Evolutionary conservation across 35 echinoderm and acorn worm species (phyloP), one percentile per base, ranked within the genome.

Genomic region (Ophioderma brevispina): DNA sequence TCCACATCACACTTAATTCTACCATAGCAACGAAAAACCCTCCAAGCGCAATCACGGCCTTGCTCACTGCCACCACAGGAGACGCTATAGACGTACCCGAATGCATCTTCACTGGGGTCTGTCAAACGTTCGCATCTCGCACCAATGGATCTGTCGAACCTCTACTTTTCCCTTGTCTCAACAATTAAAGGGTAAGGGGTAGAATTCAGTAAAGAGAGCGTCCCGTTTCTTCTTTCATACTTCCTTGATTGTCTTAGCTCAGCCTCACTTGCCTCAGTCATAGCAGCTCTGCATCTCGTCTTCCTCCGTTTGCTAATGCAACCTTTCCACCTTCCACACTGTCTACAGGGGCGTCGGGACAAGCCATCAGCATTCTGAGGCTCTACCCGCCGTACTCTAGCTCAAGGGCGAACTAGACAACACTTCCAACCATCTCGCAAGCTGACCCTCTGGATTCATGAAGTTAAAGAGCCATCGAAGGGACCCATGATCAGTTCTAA

Each of bases 381-480:
- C 23, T 30, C 32, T 76, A 43, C 79, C 40, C 42, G 46, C 63
- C 88, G 30, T 90, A 55, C 32, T 83, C 70, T 49, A 90, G 84
- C 37, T 37, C 33, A 36, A 83, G 37, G 32, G n/a, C n/a, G n/a
- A n/a, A n/a, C n/a, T 90, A 32, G 31, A 80, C 80, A 1, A 41
- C 28, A 80, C 77, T 76, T 91, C 23, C 25, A 85, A 35, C 89
- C 89, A 91, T 35, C 81, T 76, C 30, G 89, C 89, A 21, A 79
- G 3, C 36, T 86, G 56, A 1, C 82, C 86, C 81, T n/a, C n/a
- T 50, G 89, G 89, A 32, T 91, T 86, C 43, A 79, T 76, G 55
- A 91, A 91, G 31, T 76, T 86, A 31, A 91, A 42, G 28, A 91
- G 42, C 81, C 89, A 86, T 86, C 76, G 39, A 86, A 52, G 3